phyloP scores from a whole-genome alignment of 2,113 vertebrate genomes.

The Geococcyx californianus region DNA sequence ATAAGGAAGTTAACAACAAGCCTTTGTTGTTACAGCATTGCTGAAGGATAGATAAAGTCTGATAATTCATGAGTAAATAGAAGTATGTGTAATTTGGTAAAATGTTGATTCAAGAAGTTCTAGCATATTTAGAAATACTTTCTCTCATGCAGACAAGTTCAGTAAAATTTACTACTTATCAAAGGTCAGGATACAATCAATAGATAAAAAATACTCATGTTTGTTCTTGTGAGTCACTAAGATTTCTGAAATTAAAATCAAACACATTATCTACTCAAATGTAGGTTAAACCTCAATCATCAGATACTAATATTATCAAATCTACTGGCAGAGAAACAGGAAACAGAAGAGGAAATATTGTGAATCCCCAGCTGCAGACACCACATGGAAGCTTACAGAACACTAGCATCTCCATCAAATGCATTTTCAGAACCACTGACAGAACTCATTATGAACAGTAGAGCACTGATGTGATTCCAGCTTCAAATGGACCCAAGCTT shows the following conservation, averaged over 20 bases:
- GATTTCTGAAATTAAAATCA: not conserved
- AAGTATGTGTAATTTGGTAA: not conserved
- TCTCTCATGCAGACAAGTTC: not conserved
- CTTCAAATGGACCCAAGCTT: not conserved
- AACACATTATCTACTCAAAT: not conserved
- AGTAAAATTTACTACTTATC: not conserved
- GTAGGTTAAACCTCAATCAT: not conserved
- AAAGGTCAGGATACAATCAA: not conserved
- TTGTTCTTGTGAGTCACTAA: not conserved
- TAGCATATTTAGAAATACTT: not conserved
- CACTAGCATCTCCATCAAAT: not conserved
- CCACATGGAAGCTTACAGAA: not conserved
- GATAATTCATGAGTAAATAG: not conserved
- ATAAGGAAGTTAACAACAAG: not conserved
- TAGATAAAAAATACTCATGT: not conserved
- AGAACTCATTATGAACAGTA: not conserved
- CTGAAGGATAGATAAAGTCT: not conserved
- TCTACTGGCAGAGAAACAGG: not conserved
- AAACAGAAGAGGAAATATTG: not conserved
- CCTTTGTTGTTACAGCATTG: not conserved
- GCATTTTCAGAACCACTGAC: not conserved
- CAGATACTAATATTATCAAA: not conserved
- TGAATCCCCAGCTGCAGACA: not conserved
- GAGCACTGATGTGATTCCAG: not conserved
- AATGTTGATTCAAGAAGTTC: not conserved